Conservation (phyloP, 1,140 invertebrate species). For the Zophobas atratus region DNA sequence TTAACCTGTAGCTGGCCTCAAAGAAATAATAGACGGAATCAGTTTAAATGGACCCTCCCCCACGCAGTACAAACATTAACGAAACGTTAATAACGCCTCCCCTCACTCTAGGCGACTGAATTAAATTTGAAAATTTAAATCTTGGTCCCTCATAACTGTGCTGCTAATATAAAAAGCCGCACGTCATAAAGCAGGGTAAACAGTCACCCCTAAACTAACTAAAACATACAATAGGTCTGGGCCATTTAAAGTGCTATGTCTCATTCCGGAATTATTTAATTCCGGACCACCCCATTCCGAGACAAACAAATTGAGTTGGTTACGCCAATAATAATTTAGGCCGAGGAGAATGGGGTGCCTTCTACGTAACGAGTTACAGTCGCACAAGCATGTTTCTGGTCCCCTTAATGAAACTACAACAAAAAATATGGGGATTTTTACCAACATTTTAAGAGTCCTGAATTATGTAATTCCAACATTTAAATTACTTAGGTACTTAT, state of each 20-base stretch:
- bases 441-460: neutral
- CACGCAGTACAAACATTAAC: slow-evolving; percentile 17
- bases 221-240: slow-evolving; percentile 57
- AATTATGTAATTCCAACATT: too few relatives aligned
- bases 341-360: slow-evolving; percentile 30
- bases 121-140: slow-evolving; percentile 53
- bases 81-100: slow-evolving; percentile 22
- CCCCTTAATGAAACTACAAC: neutral
- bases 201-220: slow-evolving; percentile 53
- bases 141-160: slow-evolving; percentile 37
- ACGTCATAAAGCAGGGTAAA: slow-evolving; percentile 53
- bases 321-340: slow-evolving; percentile 54
- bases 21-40: slow-evolving; percentile 15
- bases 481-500: neutral
- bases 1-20: slow-evolving; percentile 18
- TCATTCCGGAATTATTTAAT: slow-evolving; percentile 55
- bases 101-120: slow-evolving; percentile 42
- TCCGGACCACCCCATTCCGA: slow-evolving; percentile 50
- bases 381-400: neutral
- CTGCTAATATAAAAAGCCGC: slow-evolving; percentile 48
- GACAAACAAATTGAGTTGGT: slow-evolving; percentile 57
- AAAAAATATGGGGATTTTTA: neutral
- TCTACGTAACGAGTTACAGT: slow-evolving; percentile 9
- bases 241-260: slow-evolving; percentile 55
- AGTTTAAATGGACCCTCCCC: slow-evolving; percentile 13